phyloP scores from a whole-genome alignment of 2,888 invertebrate genomes.

The Eupithecia subumbrata region DNA sequence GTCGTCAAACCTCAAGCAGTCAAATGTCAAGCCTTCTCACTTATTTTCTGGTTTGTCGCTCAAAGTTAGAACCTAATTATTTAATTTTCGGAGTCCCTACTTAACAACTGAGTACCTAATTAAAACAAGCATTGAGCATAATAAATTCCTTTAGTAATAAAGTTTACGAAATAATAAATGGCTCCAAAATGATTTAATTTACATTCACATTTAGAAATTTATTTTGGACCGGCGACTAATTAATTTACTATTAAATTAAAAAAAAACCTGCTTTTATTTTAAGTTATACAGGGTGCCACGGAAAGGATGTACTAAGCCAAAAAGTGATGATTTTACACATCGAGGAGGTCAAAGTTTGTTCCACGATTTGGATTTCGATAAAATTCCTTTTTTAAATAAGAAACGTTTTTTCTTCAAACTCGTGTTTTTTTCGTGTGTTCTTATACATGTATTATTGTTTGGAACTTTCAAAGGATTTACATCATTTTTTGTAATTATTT shows the following conservation, averaged over 20 bases:
- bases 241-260: background rate
- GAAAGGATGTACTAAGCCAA: too few relatives aligned
- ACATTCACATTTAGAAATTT: constrained; percentile 12
- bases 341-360: too few relatives aligned
- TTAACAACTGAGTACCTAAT: constrained; percentile 7
- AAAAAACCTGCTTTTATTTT: too few relatives aligned
- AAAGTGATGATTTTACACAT: too few relatives aligned
- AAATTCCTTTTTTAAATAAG: too few relatives aligned
- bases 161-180: constrained; percentile 25
- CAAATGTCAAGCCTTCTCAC: background rate
- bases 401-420: too few relatives aligned
- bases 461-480: too few relatives aligned
- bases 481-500: too few relatives aligned
- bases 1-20: too few relatives aligned
- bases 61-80: background rate
- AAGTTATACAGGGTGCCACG: background rate
- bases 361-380: too few relatives aligned
- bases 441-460: too few relatives aligned
- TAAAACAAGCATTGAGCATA: constrained; percentile 20
- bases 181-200: constrained; percentile 16
- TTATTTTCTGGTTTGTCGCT: background rate
- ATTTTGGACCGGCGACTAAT: background rate
- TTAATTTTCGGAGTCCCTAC: background rate
- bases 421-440: too few relatives aligned
- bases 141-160: constrained; percentile 26